Evolutionary conservation across 1,140 invertebrate genomes (phyloP), one percentile per base, ranked within the genome.

Genomic region (Lepidurus apus): DNA sequence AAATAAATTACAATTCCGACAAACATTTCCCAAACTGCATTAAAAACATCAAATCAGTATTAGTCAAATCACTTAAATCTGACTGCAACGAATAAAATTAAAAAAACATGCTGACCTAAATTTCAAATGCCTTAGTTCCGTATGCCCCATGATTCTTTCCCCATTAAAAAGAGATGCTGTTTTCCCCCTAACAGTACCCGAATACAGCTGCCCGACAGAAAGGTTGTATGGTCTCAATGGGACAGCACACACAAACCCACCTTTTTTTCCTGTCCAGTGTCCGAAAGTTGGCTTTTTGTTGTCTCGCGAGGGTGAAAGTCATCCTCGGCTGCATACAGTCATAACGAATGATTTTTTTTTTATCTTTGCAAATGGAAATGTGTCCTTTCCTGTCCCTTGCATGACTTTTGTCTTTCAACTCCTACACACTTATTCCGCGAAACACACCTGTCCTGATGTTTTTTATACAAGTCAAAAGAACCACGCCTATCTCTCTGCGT

Each of bases 371-470:
- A 65, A 65, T 65, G 17, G 21, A 65, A 65, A 13, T 65, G 53
- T 21, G 21, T 65, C 21, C 53, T 7, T n/a, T 17, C 17, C 53
- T 65, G 21, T 65, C 34, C 4, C 3, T 2, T 34, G 34, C 34
- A 65, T 65, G 53, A 21, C 53, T 65, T 65, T 65, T 65, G 53
- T 21, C 53, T 13, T 21, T 65, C 13, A 65, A 13, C 8, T 21
- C 53, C 53, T 21, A 21, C 53, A 65, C 53, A 21, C 21, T 17
- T 65, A 34, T 17, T 65, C 13, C 7, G 9, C 21, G 21, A 65
- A 65, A 65, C 53, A 65, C 53, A 65, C 53, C 53, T 65, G 53
- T 65, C 53, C 53, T n/a, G 53, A 65, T 65, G 17, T 65, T 65
- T 65, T 65, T 65, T 65, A n/a, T 65, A 9, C 6, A 65, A 65